Evolutionary conservation across 2,888 invertebrate species (phyloP), one percentile per base, ranked within the genome.

Genomic region (Schizotus pectinicornis): DNA sequence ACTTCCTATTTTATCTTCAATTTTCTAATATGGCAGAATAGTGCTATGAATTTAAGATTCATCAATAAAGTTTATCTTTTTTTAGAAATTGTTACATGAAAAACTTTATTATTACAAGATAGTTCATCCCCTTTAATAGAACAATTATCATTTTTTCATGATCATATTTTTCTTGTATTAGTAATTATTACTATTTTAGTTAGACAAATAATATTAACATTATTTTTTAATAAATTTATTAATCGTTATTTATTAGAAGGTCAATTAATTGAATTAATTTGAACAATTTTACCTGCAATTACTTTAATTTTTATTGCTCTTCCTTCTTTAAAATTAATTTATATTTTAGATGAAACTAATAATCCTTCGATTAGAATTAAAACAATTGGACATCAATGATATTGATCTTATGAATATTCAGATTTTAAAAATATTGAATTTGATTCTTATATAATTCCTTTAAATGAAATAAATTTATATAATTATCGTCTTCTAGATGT

Each of bases 31-130:
- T 86, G 86, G 80, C 82, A 83, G 82, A 82, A 67, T 80, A 81
- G 80, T 83, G 82, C 83, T 81, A 83, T 85, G 84, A 82, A 85
- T 83, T 87, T 87, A 87, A 87, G 82, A 82, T 83, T 80, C 85
- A 84, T 84, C 81, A 79, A 85, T 86, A 86, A 86, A 86, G 80
- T 77, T 74, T 71, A 73, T 79, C 81, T 83, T 85, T 85, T 83
- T 82, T 85, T 84, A 84, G 82, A 85, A 76, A 84, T 85, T 78
- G 79, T 82, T 79, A 84, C 84, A 68, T 85, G 85, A 84, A 81
- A 83, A 64, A 82, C 81, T 70, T 69, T 86, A 66, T 80, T 79
- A 58, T 75, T 86, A 61, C 86, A 86, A 85, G 84, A 88, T 80
- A 78, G 84, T 68, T 79, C 81, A 41, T 86, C 86, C 0, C 85